Evolutionary conservation across 37 sponge, comb jelly and placozoan genomes (phyloP).

Genomic region (Tethya wilhelma): DNA sequence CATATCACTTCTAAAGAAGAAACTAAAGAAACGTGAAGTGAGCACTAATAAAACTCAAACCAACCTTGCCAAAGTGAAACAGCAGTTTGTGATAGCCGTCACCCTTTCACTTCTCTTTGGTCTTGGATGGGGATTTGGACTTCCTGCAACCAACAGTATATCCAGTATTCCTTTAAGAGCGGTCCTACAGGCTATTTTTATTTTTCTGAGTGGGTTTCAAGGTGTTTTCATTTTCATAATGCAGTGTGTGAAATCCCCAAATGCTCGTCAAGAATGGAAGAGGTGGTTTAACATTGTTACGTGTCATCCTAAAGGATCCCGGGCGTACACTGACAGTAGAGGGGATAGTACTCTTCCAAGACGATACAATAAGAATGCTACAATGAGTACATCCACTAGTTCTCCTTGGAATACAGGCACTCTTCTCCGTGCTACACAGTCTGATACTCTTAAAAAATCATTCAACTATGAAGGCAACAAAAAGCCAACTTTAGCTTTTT

Average conservation of each 20-base stretch:
- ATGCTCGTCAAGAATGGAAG: slow-evolving; percentile 45
- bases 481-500: too few relatives aligned
- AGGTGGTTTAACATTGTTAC: slow-evolving; percentile 5
- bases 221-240: slow-evolving; percentile 43
- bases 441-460: too few relatives aligned
- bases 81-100: slow-evolving; percentile 2
- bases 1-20: not conserved
- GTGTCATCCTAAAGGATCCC: too few relatives aligned
- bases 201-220: slow-evolving; percentile 30
- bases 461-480: too few relatives aligned
- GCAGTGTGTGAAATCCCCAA: slow-evolving; percentile 31
- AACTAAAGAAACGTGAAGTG: too few relatives aligned
- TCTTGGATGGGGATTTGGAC: slow-evolving; percentile 28
- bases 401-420: too few relatives aligned
- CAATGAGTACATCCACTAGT: too few relatives aligned
- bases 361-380: too few relatives aligned
- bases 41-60: not conserved
- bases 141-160: slow-evolving; percentile 5
- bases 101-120: slow-evolving; percentile 24
- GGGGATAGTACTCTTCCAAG: too few relatives aligned
- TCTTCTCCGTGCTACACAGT: too few relatives aligned
- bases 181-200: slow-evolving; percentile 29
- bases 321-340: too few relatives aligned
- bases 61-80: slow-evolving; percentile 14
- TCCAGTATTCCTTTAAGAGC: not conserved